These are phyloP conservation scores for Onthophagus sagittarius DNA, from an alignment of 2,888 invertebrate genomes.

Conservation along the genomic window DNA sequence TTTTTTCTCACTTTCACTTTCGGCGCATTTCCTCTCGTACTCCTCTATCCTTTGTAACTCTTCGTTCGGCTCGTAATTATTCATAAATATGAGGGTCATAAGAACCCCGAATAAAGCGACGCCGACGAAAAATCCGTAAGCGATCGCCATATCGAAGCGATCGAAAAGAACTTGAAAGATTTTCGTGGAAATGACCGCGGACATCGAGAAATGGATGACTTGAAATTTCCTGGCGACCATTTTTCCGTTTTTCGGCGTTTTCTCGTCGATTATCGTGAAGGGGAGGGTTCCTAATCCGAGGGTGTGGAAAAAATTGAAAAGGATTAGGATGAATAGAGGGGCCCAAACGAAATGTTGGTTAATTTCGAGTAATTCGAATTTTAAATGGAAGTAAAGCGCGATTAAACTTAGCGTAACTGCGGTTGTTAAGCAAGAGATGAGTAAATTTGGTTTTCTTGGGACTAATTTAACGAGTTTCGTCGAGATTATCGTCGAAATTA, in stretches of 20 bases:
- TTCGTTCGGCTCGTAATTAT: slow-evolving; percentile 17
- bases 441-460: slow-evolving; percentile 27
- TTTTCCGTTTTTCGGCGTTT: slow-evolving; percentile 25
- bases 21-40: background rate
- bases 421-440: slow-evolving; percentile 19
- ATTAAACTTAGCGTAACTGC: slow-evolving; percentile 18
- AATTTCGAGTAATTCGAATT: slow-evolving; percentile 23
- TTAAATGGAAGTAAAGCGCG: slow-evolving; percentile 27
- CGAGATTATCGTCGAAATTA: slow-evolving; percentile 24
- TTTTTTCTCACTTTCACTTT: too few species aligned
- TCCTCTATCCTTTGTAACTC: slow-evolving; percentile 11
- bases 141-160: slow-evolving; percentile 25
- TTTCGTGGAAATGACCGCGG: slow-evolving; percentile 31
- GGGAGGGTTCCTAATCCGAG: slow-evolving; percentile 28
- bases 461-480: slow-evolving; percentile 24
- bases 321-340: slow-evolving; percentile 28
- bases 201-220: slow-evolving; percentile 30
- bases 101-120: slow-evolving; percentile 20
- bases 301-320: slow-evolving; percentile 31
- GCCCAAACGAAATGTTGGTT: slow-evolving; percentile 26
- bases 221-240: slow-evolving; percentile 27
- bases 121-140: slow-evolving; percentile 23
- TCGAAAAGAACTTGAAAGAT: slow-evolving; percentile 32
- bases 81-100: slow-evolving; percentile 16
- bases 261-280: slow-evolving; percentile 25